Evolutionary conservation across 2,797 vertebrate genomes (phyloP).

Genomic region (Sebastes vulpes): DNA sequence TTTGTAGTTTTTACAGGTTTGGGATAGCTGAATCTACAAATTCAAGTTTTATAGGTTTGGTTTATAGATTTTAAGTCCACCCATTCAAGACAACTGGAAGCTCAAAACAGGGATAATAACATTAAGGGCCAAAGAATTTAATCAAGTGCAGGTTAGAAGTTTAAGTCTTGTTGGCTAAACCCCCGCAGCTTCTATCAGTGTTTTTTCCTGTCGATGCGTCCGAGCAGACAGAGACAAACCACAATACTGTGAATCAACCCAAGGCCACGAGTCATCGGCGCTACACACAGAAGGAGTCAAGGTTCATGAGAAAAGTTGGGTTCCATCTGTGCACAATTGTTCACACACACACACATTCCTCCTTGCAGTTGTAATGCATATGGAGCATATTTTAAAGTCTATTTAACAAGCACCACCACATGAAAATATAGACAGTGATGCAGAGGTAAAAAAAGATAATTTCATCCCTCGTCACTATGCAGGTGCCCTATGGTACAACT

Average conservation of each 20-base stretch:
- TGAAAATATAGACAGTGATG: neutral
- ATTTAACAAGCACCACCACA: neutral
- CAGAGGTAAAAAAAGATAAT: neutral
- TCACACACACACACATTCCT: neutral
- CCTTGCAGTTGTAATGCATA: neutral
- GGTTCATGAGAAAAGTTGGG: constrained; percentile 75
- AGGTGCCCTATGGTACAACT: neutral
- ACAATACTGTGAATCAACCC: constrained; percentile 53
- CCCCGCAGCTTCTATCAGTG: constrained; percentile 47
- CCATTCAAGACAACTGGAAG: neutral
- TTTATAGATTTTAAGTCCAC: neutral
- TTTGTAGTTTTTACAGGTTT: constrained; percentile 2
- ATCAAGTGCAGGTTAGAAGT: constrained; percentile 5
- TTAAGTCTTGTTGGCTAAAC: constrained; percentile 13
- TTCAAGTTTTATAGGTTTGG: neutral
- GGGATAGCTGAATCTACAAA: neutral
- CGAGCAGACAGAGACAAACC: constrained; percentile 41
- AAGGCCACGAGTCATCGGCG: constrained; percentile 37
- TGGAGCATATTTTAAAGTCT: neutral
- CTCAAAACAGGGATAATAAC: neutral
- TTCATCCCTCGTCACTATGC: neutral
- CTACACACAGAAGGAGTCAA: constrained; percentile 66
- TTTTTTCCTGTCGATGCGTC: constrained; percentile 65
- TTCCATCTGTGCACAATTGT: constrained; percentile 20
- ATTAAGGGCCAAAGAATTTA: neutral